Conservation (phyloP, 2,797 vertebrate genomes). For the Fistularia tabacaria region DNA sequence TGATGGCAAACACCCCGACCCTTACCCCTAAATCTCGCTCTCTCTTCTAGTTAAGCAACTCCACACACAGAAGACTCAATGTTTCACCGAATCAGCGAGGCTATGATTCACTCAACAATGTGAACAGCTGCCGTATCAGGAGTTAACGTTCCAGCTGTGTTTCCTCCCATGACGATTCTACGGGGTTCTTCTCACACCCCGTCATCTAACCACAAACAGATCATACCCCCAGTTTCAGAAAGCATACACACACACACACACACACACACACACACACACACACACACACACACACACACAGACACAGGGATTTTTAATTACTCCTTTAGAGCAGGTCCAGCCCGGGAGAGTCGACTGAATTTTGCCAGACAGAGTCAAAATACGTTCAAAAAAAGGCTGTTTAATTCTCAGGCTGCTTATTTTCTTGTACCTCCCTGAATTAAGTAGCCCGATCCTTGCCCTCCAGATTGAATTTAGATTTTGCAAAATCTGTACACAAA, state of each 20-base stretch:
- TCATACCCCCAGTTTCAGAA: constrained; percentile 4
- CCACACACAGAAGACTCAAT: constrained; percentile 10
- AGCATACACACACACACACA: constrained; percentile 1
- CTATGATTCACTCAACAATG: constrained; percentile 57
- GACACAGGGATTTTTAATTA: not conserved
- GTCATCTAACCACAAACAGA: constrained; percentile 25
- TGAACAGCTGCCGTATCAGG: constrained; percentile 68
- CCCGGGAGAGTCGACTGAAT: not conserved
- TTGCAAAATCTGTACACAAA: constrained; percentile 1
- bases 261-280: not conserved
- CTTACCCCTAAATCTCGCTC: not conserved
- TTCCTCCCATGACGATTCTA: constrained; percentile 51
- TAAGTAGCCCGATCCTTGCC: not conserved
- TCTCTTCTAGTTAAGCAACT: constrained; percentile 18
- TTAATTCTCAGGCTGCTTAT: not conserved
- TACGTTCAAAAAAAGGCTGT: not conserved
- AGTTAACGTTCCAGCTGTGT: constrained; percentile 65
- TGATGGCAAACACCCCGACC: not conserved
- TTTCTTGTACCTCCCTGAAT: not conserved
- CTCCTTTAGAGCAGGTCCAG: not conserved
- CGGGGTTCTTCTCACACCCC: constrained; percentile 48
- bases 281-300: not conserved
- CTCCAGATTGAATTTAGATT: not conserved
- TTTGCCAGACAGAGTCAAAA: not conserved
- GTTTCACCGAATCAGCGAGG: constrained; percentile 21